phyloP scores from a whole-genome alignment of 2,888 invertebrate species.

The Helleia helle region DNA sequence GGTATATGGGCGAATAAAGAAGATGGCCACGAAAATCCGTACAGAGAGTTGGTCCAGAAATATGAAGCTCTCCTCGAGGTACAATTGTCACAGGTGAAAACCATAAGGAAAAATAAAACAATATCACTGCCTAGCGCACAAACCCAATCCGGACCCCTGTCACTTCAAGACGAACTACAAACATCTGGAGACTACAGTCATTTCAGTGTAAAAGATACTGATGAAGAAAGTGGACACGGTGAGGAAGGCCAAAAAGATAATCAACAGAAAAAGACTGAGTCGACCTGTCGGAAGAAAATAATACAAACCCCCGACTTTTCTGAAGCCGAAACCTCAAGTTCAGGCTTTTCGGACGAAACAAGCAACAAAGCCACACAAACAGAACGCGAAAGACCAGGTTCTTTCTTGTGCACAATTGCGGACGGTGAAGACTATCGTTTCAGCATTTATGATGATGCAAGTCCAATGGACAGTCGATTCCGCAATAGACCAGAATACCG shows the following conservation, averaged over 20 bases:
- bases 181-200: constrained; percentile 82
- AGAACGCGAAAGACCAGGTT: constrained; percentile 83
- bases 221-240: constrained; percentile 77
- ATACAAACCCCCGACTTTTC: constrained; percentile 88
- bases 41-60: constrained; percentile 87
- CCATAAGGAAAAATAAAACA: constrained; percentile 56
- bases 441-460: constrained; percentile 87
- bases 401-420: constrained; percentile 87
- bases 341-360: constrained; percentile 88
- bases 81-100: constrained; percentile 77
- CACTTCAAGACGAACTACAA: constrained; percentile 83
- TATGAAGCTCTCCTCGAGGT: constrained; percentile 88
- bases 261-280: constrained; percentile 55
- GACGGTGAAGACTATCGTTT: constrained; percentile 90
- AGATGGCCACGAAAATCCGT: constrained; percentile 77
- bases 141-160: constrained; percentile 57
- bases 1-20: constrained; percentile 70
- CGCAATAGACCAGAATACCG: constrained; percentile 87
- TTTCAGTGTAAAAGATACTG: constrained; percentile 76
- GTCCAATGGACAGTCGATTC: constrained; percentile 86
- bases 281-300: constrained; percentile 66
- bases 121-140: constrained; percentile 34
- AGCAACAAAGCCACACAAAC: constrained; percentile 89
- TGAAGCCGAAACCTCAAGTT: constrained; percentile 89
- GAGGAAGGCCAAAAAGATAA: constrained; percentile 68